phyloP scores from a whole-genome alignment of 1,140 invertebrate genomes.

The Diorhabda sublineata region DNA sequence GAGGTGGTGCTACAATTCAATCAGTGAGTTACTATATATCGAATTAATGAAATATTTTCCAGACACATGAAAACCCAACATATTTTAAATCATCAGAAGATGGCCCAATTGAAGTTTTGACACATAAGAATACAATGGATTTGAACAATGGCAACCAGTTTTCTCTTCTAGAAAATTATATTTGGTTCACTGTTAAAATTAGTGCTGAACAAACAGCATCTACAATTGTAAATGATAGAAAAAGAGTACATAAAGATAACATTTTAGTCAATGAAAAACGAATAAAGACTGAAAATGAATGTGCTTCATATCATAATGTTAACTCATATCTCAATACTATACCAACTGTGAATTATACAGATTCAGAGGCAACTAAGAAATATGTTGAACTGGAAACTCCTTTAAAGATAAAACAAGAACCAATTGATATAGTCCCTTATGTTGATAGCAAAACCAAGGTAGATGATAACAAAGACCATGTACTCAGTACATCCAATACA shows the following conservation, averaged over 20 bases:
- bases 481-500: not conserved
- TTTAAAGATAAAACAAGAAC: not conserved
- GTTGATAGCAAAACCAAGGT: not conserved
- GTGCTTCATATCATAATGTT: not conserved
- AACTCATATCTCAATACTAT: not conserved
- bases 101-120: not conserved
- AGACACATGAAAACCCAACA: constrained; percentile 9
- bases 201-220: not conserved
- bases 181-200: constrained; percentile 10
- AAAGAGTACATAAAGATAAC: not conserved
- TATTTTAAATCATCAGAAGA: constrained; percentile 9
- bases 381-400: too few relatives aligned
- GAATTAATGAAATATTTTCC: not conserved
- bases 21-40: constrained; percentile 7
- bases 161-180: not conserved
- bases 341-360: not conserved
- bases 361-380: not conserved
- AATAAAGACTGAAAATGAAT: not conserved
- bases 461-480: not conserved
- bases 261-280: not conserved
- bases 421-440: not conserved
- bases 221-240: not conserved
- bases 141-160: constrained; percentile 9
- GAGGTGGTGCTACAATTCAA: constrained; percentile 7
- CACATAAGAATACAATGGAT: not conserved